phyloP scores from a whole-genome alignment of 1,140 invertebrate genomes.

The Lethrus apterus region DNA sequence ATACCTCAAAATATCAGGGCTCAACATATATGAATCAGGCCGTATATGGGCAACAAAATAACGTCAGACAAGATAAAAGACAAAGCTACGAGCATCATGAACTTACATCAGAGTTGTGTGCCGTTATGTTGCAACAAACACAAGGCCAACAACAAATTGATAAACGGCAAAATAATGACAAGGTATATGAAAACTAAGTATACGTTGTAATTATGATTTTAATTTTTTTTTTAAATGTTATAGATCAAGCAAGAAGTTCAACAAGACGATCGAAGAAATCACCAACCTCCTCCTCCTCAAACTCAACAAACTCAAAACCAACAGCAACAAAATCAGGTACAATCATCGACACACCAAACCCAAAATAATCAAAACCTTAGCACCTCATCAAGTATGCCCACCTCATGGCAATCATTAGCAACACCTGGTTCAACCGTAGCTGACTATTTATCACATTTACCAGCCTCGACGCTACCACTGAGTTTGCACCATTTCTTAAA shows the following conservation, averaged over 20 bases:
- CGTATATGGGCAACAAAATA: conserved; percentile 24
- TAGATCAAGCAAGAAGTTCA: conserved; percentile 23
- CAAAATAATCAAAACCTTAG: conserved; percentile 15
- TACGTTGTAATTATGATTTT: not conserved
- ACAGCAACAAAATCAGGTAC: conserved; percentile 19
- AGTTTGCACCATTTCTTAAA: conserved; percentile 78
- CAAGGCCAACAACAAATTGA: conserved; percentile 25
- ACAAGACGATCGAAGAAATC: conserved; percentile 21
- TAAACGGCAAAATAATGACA: conserved; percentile 19
- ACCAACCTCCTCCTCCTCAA: conserved; percentile 30
- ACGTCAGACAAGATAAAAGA: conserved; percentile 30
- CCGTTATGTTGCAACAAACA: conserved; percentile 31
- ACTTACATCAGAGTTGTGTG: conserved; percentile 35
- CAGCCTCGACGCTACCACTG: conserved; percentile 64
- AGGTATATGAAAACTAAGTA: conserved; percentile 12
- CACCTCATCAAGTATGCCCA: conserved; percentile 22
- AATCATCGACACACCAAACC: conserved; percentile 28
- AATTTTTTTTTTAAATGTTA: not conserved
- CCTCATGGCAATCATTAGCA: conserved; percentile 64
- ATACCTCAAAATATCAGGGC: conserved; percentile 29
- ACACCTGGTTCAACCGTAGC: conserved; percentile 69
- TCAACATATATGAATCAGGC: conserved; percentile 33
- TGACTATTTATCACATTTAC: conserved; percentile 70
- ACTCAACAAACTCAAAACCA: conserved; percentile 20
- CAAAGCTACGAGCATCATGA: conserved; percentile 34